These are phyloP conservation scores for Atlantisia rogersi DNA, from an alignment of 2,113 vertebrate genomes.

Conservation along the genomic window DNA sequence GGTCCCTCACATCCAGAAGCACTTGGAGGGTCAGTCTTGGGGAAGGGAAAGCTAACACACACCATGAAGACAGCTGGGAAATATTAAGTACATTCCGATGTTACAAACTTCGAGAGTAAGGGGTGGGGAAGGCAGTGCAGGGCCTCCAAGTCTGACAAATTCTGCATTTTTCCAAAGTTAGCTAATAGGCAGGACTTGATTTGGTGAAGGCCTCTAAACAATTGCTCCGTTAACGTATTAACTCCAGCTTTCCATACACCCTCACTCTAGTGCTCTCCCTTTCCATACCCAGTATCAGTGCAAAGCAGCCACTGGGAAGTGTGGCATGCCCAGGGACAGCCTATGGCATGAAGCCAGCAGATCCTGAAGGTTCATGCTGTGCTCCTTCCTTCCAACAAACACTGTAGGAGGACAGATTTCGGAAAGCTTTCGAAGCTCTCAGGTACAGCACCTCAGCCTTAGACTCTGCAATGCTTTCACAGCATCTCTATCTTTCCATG, in stretches of 20 bases:
- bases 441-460: background rate
- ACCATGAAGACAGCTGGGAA: background rate
- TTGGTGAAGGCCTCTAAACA: background rate
- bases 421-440: background rate
- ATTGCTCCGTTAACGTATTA: background rate
- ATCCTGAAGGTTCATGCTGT: fast-evolving
- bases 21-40: fast-evolving
- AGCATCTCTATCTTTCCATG: background rate
- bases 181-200: background rate
- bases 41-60: background rate
- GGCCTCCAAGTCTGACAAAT: background rate
- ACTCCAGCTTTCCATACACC: background rate
- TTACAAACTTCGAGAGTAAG: background rate
- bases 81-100: no score
- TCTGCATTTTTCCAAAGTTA: background rate
- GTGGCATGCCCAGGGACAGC: background rate
- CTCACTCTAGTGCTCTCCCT: background rate
- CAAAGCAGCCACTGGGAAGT: background rate
- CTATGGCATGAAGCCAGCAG: background rate
- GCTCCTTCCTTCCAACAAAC: background rate
- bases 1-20: background rate
- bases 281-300: background rate
- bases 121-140: background rate
- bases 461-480: background rate
- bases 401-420: background rate